Evolutionary conservation across 2,113 vertebrate species (phyloP), one percentile per base, ranked within the genome.

Genomic region (Podiceps cristatus): DNA sequence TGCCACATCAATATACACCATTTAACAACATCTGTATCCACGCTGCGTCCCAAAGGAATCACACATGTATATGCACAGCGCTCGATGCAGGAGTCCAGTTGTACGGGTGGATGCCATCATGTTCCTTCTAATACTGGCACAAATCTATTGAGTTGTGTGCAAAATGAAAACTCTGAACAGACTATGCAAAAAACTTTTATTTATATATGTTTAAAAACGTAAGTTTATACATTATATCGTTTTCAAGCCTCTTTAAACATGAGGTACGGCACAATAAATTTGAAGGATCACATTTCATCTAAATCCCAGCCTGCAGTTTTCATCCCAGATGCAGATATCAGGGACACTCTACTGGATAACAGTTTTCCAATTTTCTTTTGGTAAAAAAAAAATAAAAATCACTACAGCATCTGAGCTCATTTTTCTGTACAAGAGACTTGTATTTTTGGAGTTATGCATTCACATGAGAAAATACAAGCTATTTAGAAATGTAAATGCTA

Each of bases 101-200:
- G 49, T 4, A 47, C 40, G 52, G 47, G 75, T 9, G 10, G 56
- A 45, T 68, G 60, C 73, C 83, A 59, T 31, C 28, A 2, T 4
- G 56, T 5, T 87, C 67, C 77, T 89, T 53, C 35, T 53, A 85
- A 69, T 4, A 50, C 18, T 72, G 42, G 55, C 85, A 96, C 62
- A 64, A 27, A 25, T 12, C 73, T 67, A 19, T 6, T n/a, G 11
- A 7, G 3, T 9, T 76, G 55, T 6, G 60, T 84, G 67, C 75
- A 95, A 88, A 97, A 97, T n/a, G 47, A 86, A 92, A 83, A 86
- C 67, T 75, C 81, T 66, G 73, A 89, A 29, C 50, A 83, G 90
- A 27, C 93, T 67, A 58, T 0, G 25, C 31, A 89, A 52, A 56
- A 47, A 85, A 59, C 47, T 56, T 95, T 92, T 94, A 95, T 92